Conservation (phyloP, 2,888 invertebrate species). For the Melikaiella ostensackeni region DNA sequence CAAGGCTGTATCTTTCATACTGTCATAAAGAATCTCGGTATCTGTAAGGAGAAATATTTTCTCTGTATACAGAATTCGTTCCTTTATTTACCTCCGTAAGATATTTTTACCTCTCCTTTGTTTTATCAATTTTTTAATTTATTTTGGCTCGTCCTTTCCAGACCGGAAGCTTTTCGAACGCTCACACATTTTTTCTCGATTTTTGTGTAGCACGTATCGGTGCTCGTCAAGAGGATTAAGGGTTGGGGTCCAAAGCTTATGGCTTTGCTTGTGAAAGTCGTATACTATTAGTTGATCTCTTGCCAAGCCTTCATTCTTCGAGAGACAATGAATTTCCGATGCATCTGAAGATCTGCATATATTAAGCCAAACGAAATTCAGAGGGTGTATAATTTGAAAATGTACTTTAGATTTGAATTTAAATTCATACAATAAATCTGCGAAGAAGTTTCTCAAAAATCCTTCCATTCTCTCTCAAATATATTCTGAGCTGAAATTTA, state of each 20-base stretch:
- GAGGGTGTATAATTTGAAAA: not conserved
- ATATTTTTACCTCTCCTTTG: not conserved
- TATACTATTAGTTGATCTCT: conserved; percentile 51
- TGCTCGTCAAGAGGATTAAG: conserved; percentile 66
- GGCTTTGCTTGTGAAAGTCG: conserved; percentile 48
- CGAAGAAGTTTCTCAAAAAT: not conserved
- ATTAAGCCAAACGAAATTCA: conserved; percentile 65
- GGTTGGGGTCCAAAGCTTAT: conserved; percentile 51
- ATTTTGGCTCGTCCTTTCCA: conserved; percentile 49
- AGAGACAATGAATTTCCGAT: conserved; percentile 57
- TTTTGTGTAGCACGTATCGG: conserved; percentile 32
- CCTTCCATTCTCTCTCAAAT: not conserved
- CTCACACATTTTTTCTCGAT: not conserved
- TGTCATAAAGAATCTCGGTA: not conserved
- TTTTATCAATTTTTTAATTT: conserved; percentile 34
- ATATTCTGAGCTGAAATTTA: not conserved
- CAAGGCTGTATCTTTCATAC: not conserved
- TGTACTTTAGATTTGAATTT: not conserved
- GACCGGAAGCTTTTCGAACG: conserved; percentile 51
- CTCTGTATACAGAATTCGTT: not conserved
- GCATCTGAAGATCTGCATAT: conserved; percentile 62
- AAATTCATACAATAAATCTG: not conserved
- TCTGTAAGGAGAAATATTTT: not conserved
- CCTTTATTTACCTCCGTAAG: not conserved
- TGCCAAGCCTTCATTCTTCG: conserved; percentile 48